These are phyloP conservation scores for Amphiprion percula DNA, from an alignment of 2,113 vertebrate genomes.

Conservation along the genomic window DNA sequence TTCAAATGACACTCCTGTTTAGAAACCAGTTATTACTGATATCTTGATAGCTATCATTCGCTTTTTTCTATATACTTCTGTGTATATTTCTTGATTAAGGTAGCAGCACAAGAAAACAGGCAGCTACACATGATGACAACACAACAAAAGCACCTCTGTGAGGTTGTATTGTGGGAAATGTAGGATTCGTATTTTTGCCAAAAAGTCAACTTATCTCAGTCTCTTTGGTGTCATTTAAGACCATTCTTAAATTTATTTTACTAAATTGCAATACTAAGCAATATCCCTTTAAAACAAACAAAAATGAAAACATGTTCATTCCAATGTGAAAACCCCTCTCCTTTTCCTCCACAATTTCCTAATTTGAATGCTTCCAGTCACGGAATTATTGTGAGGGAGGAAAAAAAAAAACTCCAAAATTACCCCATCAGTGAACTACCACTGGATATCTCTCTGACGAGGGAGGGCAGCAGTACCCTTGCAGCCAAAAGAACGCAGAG, in stretches of 20 bases:
- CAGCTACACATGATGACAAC: background rate
- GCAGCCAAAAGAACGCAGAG: slow-evolving; percentile 73
- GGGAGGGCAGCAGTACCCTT: slow-evolving; percentile 69
- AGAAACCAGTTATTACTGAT: too few species aligned
- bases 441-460: slow-evolving; percentile 30
- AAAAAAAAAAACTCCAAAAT: slow-evolving; percentile 22
- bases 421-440: slow-evolving; percentile 44
- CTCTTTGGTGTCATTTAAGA: background rate
- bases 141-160: background rate
- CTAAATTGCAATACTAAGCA: background rate
- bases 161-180: background rate
- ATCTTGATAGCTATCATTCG: too few species aligned
- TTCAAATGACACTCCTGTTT: too few species aligned
- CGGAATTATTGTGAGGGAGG: background rate
- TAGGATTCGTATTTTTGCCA: background rate
- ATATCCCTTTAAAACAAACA: too few species aligned
- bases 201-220: background rate
- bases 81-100: too few species aligned
- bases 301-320: too few species aligned
- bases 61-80: too few species aligned
- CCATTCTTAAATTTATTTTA: background rate
- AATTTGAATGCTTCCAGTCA: too few species aligned
- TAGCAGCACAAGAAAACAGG: background rate
- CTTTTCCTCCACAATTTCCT: too few species aligned
- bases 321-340: too few species aligned